Conservation (phyloP, 2,888 invertebrate species). For the Thereva unica region DNA sequence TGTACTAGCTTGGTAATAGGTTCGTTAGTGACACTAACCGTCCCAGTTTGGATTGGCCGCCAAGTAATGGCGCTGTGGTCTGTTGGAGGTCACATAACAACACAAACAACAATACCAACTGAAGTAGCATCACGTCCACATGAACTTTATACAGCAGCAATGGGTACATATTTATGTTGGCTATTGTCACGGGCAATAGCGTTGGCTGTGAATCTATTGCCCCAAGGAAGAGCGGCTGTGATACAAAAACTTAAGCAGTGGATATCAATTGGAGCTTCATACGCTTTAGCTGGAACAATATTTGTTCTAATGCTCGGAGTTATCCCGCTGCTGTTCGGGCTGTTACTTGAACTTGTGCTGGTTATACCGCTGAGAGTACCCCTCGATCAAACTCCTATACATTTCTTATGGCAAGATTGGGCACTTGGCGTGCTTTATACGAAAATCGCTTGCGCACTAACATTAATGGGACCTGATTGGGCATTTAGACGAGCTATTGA, state of each 20-base stretch:
- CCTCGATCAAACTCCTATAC: slow-evolving; percentile 84
- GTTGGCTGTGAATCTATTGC: slow-evolving; percentile 83
- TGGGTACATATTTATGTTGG: slow-evolving; percentile 94
- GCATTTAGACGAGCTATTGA: slow-evolving; percentile 89
- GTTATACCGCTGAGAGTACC: slow-evolving; percentile 93
- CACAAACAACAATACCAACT: slow-evolving; percentile 52
- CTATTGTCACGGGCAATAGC: slow-evolving; percentile 81
- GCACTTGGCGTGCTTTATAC: slow-evolving; percentile 96
- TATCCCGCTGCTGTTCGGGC: slow-evolving; percentile 88
- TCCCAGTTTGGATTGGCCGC: slow-evolving; percentile 90
- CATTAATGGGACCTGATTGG: slow-evolving; percentile 99
- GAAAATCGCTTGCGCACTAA: slow-evolving; percentile 94
- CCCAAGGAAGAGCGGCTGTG: slow-evolving; percentile 82
- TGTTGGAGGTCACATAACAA: slow-evolving; percentile 60
- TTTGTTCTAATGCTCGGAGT: slow-evolving; percentile 78
- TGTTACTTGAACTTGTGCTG: slow-evolving; percentile 87
- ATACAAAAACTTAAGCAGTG: slow-evolving; percentile 72
- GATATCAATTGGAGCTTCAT: slow-evolving; percentile 74
- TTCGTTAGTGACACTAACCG: slow-evolving; percentile 78
- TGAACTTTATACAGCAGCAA: slow-evolving; percentile 94
- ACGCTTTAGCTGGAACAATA: slow-evolving; percentile 72
- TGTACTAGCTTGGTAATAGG: slow-evolving; percentile 82
- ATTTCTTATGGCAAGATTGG: slow-evolving; percentile 96
- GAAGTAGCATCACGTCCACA: slow-evolving; percentile 72
- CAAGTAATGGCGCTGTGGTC: slow-evolving; percentile 87